Evolutionary conservation across 1,140 invertebrate genomes (phyloP).

Genomic region (Cyclina sinensis): DNA sequence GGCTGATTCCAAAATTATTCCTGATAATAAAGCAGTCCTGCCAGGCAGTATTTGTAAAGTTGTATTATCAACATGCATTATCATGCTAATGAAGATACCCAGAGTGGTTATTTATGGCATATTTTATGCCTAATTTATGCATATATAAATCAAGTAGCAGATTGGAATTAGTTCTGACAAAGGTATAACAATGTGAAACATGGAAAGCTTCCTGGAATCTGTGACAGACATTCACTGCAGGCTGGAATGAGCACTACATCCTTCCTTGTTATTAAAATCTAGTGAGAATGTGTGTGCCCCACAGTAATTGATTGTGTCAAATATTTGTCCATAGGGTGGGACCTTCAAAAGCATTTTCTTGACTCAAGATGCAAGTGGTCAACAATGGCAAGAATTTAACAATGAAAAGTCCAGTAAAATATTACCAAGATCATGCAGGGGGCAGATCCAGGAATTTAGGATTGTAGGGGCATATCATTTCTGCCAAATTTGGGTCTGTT

Average conservation of each 20-base stretch:
- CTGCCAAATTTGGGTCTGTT: too few relatives aligned
- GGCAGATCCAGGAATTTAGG: too few relatives aligned
- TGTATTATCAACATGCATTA: conserved; percentile 24
- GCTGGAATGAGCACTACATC: neutral
- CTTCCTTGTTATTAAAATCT: conserved; percentile 6
- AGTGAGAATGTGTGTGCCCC: neutral
- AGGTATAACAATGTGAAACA: neutral
- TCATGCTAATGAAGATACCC: conserved; percentile 54
- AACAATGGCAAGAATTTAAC: too few relatives aligned
- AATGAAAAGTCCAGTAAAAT: too few relatives aligned
- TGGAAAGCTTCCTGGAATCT: conserved; percentile 4
- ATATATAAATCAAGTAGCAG: conserved; percentile 51
- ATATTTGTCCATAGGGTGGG: too few relatives aligned
- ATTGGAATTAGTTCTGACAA: neutral
- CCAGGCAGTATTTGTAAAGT: conserved; percentile 17
- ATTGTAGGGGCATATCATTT: too few relatives aligned
- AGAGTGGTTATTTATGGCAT: conserved; percentile 41
- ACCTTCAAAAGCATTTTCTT: too few relatives aligned
- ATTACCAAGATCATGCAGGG: too few relatives aligned
- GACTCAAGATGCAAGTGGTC: too few relatives aligned
- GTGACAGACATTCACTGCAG: neutral
- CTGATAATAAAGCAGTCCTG: neutral
- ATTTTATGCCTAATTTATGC: conserved; percentile 52
- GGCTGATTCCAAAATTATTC: conserved; percentile 2
- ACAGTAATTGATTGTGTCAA: conserved; percentile 22